phyloP scores from a whole-genome alignment of 2,888 invertebrate species.

The Calameuta pallipes region DNA sequence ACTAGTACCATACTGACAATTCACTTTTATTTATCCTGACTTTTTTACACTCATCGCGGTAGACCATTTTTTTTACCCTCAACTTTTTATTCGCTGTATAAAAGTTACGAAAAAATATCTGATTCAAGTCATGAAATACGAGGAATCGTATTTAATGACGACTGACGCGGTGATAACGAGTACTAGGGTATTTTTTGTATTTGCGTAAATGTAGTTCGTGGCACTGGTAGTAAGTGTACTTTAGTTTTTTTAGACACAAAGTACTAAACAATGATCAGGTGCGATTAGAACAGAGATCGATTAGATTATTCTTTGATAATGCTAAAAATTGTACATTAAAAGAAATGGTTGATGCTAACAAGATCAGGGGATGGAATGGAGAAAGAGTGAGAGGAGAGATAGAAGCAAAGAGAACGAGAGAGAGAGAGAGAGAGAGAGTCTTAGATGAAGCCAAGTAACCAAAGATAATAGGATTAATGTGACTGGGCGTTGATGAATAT shows the following conservation, averaged over 20 bases:
- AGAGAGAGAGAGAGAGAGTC: constrained; percentile 19
- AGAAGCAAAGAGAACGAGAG: constrained; percentile 5
- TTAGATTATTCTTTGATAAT: background rate
- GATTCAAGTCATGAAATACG: background rate
- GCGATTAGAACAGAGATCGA: background rate
- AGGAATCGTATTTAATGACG: background rate
- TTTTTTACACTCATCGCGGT: background rate
- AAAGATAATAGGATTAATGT: constrained; percentile 35
- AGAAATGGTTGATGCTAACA: background rate
- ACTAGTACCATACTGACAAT: background rate
- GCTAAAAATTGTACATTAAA: background rate
- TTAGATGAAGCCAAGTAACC: constrained; percentile 29
- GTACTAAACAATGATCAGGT: background rate
- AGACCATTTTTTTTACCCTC: background rate
- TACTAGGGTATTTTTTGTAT: background rate
- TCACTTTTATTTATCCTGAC: background rate
- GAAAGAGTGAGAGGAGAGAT: background rate
- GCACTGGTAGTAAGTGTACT: background rate
- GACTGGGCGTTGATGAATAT: constrained; percentile 40
- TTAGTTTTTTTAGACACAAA: background rate
- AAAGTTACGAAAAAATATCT: background rate
- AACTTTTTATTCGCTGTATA: background rate
- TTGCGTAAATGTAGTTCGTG: too few relatives aligned
- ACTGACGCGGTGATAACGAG: background rate
- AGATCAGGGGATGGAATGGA: background rate